A percentile compares a stretch with the other conserved stretches of the same genome.
phyloP scores from a whole-genome alignment of 2,888 invertebrate species.

The Rhamphomyia laevipes region DNA sequence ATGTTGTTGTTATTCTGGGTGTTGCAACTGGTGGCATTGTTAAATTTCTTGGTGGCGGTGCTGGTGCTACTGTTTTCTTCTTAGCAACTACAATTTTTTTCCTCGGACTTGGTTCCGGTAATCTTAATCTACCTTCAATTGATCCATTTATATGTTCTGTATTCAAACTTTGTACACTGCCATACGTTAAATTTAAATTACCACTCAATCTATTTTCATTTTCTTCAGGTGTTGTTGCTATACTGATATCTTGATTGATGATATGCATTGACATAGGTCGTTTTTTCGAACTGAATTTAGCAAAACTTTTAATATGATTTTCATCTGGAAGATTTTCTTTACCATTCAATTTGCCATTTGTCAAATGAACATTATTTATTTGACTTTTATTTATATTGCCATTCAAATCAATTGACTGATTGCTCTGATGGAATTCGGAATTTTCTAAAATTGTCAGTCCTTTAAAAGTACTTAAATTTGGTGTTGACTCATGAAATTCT shows the following conservation, averaged over 20 bases:
- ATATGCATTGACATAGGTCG: slow-evolving; percentile 14
- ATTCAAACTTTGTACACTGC: slow-evolving; percentile 15
- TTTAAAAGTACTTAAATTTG: slow-evolving; percentile 22
- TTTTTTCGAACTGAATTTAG: slow-evolving; percentile 9
- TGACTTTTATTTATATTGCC: slow-evolving; percentile 22
- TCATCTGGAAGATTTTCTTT: slow-evolving; percentile 7
- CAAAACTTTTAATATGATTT: slow-evolving; percentile 6
- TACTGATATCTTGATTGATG: slow-evolving; percentile 11
- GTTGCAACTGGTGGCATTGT: slow-evolving; percentile 20
- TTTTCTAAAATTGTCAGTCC: slow-evolving; percentile 10
- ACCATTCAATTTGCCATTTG: background rate
- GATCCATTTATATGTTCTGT: background rate
- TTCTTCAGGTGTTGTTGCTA: background rate
- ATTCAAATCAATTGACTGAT: slow-evolving; percentile 27
- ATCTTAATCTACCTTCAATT: slow-evolving; percentile 4
- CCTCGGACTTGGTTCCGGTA: slow-evolving; percentile 33
- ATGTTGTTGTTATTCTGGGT: slow-evolving; percentile 12
- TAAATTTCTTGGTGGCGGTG: slow-evolving; percentile 27
- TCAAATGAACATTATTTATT: slow-evolving; percentile 1
- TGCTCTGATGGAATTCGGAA: slow-evolving; percentile 16
- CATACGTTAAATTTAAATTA: slow-evolving; percentile 15
- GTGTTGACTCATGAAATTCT: slow-evolving; percentile 33
- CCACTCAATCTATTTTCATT: slow-evolving; percentile 13
- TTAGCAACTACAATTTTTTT: slow-evolving; percentile 25
- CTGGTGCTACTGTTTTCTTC: slow-evolving; percentile 28